Percentiles rank a stretch among this genome's conserved stretches.
Evolutionary conservation across 2,888 invertebrate genomes (phyloP).

Genomic region (Hecatera dysodea): DNA sequence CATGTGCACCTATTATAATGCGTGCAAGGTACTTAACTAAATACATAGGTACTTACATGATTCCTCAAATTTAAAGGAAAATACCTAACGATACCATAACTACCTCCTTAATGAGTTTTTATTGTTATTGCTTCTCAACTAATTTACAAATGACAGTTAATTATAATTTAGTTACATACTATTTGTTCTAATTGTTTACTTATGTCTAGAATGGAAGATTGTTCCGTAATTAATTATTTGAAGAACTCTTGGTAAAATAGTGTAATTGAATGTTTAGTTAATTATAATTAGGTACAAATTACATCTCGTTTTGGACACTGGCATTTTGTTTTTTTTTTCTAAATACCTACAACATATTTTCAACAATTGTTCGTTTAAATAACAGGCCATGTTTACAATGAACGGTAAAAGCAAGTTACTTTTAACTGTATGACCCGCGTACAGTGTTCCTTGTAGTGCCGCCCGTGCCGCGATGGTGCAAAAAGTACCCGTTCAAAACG

Average conservation of each 20-base stretch:
- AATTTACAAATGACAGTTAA: slow-evolving; percentile 19
- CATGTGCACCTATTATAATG: too few species aligned
- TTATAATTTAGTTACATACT: not conserved
- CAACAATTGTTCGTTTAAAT: not conserved
- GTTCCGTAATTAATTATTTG: not conserved
- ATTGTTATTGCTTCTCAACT: not conserved
- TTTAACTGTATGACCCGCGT: slow-evolving; percentile 20
- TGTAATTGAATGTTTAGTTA: not conserved
- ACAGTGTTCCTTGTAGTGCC: not conserved
- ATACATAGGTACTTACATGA: too few species aligned
- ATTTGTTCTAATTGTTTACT: slow-evolving; percentile 21
- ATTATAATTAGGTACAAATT: not conserved
- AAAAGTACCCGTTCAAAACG: slow-evolving; percentile 33
- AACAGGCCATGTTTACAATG: not conserved
- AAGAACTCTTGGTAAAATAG: slow-evolving; percentile 1
- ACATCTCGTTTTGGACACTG: not conserved
- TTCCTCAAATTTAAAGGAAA: not conserved
- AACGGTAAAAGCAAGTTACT: not conserved
- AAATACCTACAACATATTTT: too few species aligned
- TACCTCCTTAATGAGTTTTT: not conserved
- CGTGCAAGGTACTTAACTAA: not conserved
- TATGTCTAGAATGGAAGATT: slow-evolving; percentile 4
- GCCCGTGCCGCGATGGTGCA: slow-evolving; percentile 3
- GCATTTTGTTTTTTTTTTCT: not conserved
- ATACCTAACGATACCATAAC: not conserved